Evolutionary conservation across 2,888 invertebrate species (phyloP).

Genomic region (Dynastes hyllus): DNA sequence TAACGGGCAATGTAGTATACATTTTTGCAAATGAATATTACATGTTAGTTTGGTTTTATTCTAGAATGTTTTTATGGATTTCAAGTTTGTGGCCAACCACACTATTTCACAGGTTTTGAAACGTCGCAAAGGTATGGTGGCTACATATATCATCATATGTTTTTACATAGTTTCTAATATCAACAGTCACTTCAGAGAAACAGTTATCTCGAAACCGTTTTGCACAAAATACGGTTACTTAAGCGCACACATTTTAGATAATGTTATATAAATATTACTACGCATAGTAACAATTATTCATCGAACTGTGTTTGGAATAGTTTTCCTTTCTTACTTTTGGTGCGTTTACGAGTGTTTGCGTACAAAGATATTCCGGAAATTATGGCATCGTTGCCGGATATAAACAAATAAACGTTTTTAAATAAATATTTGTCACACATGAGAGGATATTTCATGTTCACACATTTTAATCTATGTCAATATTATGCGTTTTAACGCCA

Average conservation of each 20-base stretch:
- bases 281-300: constrained; percentile 24
- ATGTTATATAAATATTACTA: constrained; percentile 25
- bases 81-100: too few species aligned
- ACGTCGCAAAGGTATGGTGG: too few species aligned
- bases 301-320: constrained; percentile 24
- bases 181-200: too few species aligned
- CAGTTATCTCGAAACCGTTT: neutral
- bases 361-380: constrained; percentile 47
- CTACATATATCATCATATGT: too few species aligned
- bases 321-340: constrained; percentile 1
- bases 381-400: constrained; percentile 49
- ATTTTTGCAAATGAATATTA: too few species aligned
- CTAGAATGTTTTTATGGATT: too few species aligned
- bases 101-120: too few species aligned
- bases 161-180: too few species aligned
- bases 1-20: too few species aligned
- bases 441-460: constrained; percentile 45
- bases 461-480: constrained; percentile 47
- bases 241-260: neutral
- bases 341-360: constrained; percentile 33
- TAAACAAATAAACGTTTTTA: constrained; percentile 48
- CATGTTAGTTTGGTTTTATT: too few species aligned
- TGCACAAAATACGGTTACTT: neutral
- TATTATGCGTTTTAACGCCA: constrained; percentile 41
- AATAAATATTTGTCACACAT: constrained; percentile 47